Evolutionary conservation across 2,797 vertebrate species (phyloP).

Genomic region (Ceryle rudis): DNA sequence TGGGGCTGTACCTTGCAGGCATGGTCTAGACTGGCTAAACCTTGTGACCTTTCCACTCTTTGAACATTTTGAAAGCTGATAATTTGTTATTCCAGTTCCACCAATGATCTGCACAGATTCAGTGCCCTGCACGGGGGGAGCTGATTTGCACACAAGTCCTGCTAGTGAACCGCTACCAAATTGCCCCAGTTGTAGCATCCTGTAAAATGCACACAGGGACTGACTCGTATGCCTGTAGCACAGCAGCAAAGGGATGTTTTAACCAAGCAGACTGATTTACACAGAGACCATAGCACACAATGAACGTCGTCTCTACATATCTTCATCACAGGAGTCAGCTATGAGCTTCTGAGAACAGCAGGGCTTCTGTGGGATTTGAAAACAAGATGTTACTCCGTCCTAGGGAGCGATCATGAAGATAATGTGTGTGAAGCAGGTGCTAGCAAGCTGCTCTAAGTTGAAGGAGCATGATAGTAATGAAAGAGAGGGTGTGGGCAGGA

Average conservation of each 20-base stretch:
- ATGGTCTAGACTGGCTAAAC: constrained; percentile 66
- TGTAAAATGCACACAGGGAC: not conserved
- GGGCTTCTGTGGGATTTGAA: not conserved
- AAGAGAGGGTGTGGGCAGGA: not conserved
- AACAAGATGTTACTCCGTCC: not conserved
- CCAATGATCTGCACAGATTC: not conserved
- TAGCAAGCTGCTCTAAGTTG: not conserved
- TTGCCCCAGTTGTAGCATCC: not conserved
- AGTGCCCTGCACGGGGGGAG: not conserved
- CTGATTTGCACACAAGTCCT: not conserved
- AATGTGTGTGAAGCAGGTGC: not conserved
- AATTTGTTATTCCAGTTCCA: not conserved
- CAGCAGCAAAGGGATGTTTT: not conserved
- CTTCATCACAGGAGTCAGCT: not conserved
- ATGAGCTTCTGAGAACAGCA: not conserved
- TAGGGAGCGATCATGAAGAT: not conserved
- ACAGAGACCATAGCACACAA: not conserved
- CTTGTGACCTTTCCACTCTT: constrained; percentile 1
- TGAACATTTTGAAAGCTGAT: constrained; percentile 23
- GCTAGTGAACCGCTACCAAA: not conserved
- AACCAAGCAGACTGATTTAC: not conserved
- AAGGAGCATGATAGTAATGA: not conserved
- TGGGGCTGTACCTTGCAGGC: constrained; percentile 60
- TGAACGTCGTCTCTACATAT: not conserved
- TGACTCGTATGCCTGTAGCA: not conserved